A percentile compares a stretch with the other conserved stretches of the same genome.
These are phyloP conservation scores for Drosophila pseudoananassae DNA, from an alignment of 1,140 invertebrate species.

Conservation along the genomic window DNA sequence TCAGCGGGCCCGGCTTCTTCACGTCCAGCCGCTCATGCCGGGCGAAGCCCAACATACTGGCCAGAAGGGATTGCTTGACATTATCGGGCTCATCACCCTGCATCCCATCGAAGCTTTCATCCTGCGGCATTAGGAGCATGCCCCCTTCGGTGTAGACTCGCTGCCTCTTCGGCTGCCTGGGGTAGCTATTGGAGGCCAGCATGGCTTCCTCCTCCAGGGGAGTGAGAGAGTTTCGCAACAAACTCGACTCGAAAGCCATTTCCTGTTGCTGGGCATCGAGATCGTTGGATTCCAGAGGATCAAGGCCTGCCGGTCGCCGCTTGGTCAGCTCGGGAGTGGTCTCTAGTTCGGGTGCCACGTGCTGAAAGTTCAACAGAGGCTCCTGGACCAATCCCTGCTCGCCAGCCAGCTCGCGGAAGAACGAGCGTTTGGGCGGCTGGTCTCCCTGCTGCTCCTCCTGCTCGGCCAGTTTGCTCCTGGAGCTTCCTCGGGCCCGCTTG, in stretches of 20 bases:
- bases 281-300: slow-evolving; percentile 24
- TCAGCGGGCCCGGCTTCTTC: slow-evolving; percentile 96
- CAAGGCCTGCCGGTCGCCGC: slow-evolving; percentile 46
- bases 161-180: slow-evolving; percentile 44
- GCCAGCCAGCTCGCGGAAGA: slow-evolving; percentile 74
- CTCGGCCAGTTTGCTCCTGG: slow-evolving; percentile 3
- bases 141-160: slow-evolving; percentile 88
- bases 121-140: slow-evolving; percentile 85
- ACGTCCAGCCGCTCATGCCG: slow-evolving; percentile 94
- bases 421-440: slow-evolving; percentile 53
- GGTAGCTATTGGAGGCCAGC: slow-evolving; percentile 73
- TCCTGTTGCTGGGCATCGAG: slow-evolving; percentile 52
- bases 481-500: slow-evolving; percentile 50
- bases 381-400: slow-evolving; percentile 68
- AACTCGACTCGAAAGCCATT: slow-evolving; percentile 61
- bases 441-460: background rate
- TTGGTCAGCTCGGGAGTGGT: slow-evolving; percentile 53
- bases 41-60: slow-evolving; percentile 89
- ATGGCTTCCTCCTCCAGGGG: slow-evolving; percentile 80
- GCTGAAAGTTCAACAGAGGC: slow-evolving; percentile 23
- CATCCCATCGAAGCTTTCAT: slow-evolving; percentile 39
- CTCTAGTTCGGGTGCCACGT: slow-evolving; percentile 16
- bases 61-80: slow-evolving; percentile 68
- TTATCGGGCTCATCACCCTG: slow-evolving; percentile 80
- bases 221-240: slow-evolving; percentile 72